Base-by-base conservation (phyloP, 2,113 vertebrate genomes). In the Marmota flaviventris region DNA sequence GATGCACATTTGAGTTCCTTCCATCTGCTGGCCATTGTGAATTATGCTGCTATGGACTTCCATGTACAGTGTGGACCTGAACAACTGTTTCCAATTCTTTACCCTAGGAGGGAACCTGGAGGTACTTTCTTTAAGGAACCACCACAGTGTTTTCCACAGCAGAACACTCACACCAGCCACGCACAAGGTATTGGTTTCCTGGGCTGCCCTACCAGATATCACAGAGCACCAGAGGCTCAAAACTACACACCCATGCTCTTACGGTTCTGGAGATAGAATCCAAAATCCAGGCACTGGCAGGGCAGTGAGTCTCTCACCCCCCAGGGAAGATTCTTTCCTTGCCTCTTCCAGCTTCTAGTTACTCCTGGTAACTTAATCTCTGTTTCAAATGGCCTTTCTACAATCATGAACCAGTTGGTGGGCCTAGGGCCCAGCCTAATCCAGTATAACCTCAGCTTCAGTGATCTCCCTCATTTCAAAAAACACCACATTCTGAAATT, bases 401-500 rank as follows among this genome's bases (percentile, higher is more conserved):
- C 45, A 89, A 78, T 37, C 51, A 20, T 25, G n/a, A 84, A 34
- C 16, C 6, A 29, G 63, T 78, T 73, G 70, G 12, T 84, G 29
- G 25, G 27, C 24, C 79, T 73, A 85, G 65, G 48, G 37, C 6
- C 45, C 51, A 67, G 5, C 45, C 16, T 34, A 78, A 93, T 75
- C 25, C 1, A 11, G 11, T 39, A 79, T 70, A 56, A 81, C 45
- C 65, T 94, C 58, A 95, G 58, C 67, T 92, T 91, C 87, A 79
- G 70, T 72, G 53, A 87, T 20, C 45, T 70, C 4, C 24, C 20
- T 69, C 17, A 58, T 87, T 81, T 53, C 83, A 91, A 94, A 83
- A 45, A 82, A 72, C 69, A 56, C 48, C 53, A 72, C 22, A 89
- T 94, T 83, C 83, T 94, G 65, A 69, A 70, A 89, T 77, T 65